A percentile compares a stretch with the other conserved stretches of the same genome.
phyloP scores from a whole-genome alignment of 2,797 vertebrate species.

The Cryptoprocta ferox region DNA sequence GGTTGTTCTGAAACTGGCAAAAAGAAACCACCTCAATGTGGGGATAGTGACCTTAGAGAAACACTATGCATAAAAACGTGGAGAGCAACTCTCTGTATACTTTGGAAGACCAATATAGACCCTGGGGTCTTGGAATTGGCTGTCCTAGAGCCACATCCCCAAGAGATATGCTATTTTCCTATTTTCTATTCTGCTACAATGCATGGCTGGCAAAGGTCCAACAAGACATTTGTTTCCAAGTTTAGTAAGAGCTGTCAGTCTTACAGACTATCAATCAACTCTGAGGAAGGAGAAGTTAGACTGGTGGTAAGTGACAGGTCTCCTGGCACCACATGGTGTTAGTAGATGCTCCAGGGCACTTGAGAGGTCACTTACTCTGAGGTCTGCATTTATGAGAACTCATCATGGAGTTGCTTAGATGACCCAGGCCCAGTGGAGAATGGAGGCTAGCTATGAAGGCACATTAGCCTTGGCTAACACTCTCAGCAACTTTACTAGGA shows the following conservation, averaged over 20 bases:
- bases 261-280: background rate
- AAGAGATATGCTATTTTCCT: background rate
- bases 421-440: background rate
- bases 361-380: conserved; percentile 20
- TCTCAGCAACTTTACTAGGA: background rate
- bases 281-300: conserved; percentile 1
- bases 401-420: background rate
- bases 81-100: background rate
- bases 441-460: background rate
- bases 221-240: conserved; percentile 31
- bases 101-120: background rate
- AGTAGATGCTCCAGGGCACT: background rate
- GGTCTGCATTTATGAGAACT: background rate
- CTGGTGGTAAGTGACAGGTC: background rate
- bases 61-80: background rate
- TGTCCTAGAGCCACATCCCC: background rate
- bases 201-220: conserved; percentile 14
- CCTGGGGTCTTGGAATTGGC: background rate
- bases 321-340: background rate
- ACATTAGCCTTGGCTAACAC: background rate
- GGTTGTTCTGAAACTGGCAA: background rate
- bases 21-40: background rate
- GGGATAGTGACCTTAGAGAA: background rate
- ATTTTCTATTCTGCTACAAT: conserved; percentile 28
- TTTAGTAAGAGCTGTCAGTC: conserved; percentile 36